Evolutionary conservation across 1,140 invertebrate genomes (phyloP).

Genomic region (Trachymyrmex septentrionalis): DNA sequence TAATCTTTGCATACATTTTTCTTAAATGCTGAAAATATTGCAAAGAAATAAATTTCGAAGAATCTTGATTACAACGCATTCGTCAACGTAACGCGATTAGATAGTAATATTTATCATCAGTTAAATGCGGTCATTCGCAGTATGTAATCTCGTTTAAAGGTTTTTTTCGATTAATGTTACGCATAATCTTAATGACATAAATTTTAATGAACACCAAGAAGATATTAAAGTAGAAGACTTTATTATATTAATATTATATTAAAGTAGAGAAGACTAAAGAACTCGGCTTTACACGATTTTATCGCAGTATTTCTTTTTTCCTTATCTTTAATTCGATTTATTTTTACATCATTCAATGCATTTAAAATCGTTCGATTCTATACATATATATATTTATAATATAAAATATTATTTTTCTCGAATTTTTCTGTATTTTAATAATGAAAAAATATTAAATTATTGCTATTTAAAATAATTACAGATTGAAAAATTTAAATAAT

Average conservation of each 20-base stretch:
- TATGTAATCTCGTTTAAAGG: background rate
- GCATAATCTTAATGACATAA: conserved; percentile 5
- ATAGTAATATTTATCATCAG: background rate
- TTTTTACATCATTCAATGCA: background rate
- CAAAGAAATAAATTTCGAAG: background rate
- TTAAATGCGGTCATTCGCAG: conserved; percentile 17
- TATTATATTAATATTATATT: no score
- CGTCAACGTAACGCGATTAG: conserved; percentile 1
- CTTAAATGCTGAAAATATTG: background rate
- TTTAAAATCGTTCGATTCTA: background rate
- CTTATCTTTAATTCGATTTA: background rate
- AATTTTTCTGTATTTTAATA: background rate
- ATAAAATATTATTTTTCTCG: background rate
- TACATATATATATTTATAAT: background rate
- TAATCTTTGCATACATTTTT: background rate
- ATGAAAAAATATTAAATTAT: background rate
- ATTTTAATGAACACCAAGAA: background rate
- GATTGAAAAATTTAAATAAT: conserved; percentile 7
- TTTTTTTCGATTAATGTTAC: background rate
- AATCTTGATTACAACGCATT: background rate
- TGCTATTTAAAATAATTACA: background rate
- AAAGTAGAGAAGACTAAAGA: background rate
- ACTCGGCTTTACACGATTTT: background rate
- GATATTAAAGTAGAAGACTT: background rate
- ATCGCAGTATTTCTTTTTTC: background rate